Evolutionary conservation across 2,113 vertebrate species (phyloP).

Genomic region (Dasyprocta punctata): DNA sequence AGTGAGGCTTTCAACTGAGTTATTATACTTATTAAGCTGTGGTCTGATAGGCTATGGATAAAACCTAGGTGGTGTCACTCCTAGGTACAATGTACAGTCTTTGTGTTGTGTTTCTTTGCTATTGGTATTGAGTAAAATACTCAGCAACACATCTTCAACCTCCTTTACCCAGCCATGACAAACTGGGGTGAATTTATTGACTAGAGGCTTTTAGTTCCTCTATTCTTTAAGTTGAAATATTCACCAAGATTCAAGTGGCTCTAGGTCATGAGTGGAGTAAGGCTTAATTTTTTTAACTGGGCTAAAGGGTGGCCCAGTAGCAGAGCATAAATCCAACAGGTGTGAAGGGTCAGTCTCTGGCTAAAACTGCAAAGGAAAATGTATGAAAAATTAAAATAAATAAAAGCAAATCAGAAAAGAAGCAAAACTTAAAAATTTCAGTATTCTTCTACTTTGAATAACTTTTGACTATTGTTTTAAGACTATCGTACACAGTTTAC

Average conservation of each 20-base stretch:
- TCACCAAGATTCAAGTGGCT: background rate
- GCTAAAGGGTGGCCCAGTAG: background rate
- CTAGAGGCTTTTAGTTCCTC: background rate
- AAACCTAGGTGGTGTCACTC: background rate
- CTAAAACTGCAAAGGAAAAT: background rate
- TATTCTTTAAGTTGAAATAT: background rate
- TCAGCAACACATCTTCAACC: background rate
- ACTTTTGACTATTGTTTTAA: background rate
- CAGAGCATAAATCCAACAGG: background rate
- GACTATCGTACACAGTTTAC: background rate
- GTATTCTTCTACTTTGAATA: background rate
- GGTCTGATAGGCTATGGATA: too few species aligned
- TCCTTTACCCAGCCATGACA: background rate
- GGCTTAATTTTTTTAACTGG: background rate
- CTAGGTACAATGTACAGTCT: background rate
- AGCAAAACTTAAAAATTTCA: background rate
- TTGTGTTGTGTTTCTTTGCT: background rate
- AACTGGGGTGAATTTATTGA: background rate
- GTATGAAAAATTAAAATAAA: background rate
- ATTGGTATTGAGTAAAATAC: background rate
- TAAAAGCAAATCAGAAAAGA: background rate
- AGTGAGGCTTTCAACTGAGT: background rate
- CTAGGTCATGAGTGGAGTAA: background rate
- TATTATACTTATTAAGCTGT: background rate
- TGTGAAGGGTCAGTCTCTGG: background rate